Base-by-base conservation (phyloP, 2,113 vertebrate species). In the Steatornis caripensis region DNA sequence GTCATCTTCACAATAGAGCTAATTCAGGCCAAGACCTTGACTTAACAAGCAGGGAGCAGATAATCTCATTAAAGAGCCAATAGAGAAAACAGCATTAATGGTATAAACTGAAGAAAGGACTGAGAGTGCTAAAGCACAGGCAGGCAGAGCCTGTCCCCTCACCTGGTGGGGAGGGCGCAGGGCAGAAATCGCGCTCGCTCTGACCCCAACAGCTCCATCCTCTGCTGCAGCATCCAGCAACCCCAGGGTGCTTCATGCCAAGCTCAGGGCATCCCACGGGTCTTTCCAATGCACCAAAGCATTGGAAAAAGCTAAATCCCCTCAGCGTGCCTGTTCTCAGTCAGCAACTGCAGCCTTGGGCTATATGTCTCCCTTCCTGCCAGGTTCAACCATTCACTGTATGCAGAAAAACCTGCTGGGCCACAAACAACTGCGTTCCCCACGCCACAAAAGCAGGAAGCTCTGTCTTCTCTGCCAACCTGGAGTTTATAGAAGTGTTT, bases 21-120 rank as follows among this genome's bases (percentile, higher is more conserved):
- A 96, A 97, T 95, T 96, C 90, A 69, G 92, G 90, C 85, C 90
- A 91, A 91, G 94, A 91, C 79, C 90, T 91, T 84, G 91, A 93
- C 16, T 96, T 97, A 97, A 51, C 11, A 4, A 90, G 90, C 82
- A 3, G 87, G 78, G 87, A 89, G 88, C 83, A 86, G 90, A 87
- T 94, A 97, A 97, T 96, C 95, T 89, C 80, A 87, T 97, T 96
- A 96, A 53, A 84, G 58, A 90, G 48, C 88, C 71, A 70, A 48
- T 87, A 72, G 57, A 88, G 76, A 95, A 93, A 94, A 53, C 93
- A 95, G 92, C 75, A 78, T 91, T 93, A 89, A 90, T 66, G 46
- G 84, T 66, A 76, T 65, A 68, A 92, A 84, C 57, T 75, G 69
- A 80, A 91, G 90, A 92, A 92, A 90, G 84, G 89, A 69, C 68